Percentiles rank a stretch among this genome's conserved stretches.
Conservation (phyloP, 2,113 vertebrate genomes). For the Takifugu flavidus region DNA sequence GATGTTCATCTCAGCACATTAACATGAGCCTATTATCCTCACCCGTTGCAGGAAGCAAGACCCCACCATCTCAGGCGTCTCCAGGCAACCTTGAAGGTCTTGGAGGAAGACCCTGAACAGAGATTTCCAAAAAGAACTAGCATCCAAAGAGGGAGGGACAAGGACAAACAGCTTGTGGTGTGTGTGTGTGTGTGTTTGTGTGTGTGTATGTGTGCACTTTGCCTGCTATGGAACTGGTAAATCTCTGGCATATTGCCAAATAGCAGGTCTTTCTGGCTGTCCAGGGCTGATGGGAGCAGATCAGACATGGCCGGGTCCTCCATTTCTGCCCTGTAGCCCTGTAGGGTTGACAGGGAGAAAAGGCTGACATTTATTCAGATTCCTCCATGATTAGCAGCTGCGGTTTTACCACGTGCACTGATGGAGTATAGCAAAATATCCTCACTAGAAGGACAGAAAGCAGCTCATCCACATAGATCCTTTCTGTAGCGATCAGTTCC, state of each 20-base stretch:
- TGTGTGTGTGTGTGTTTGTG: slow-evolving; percentile 18
- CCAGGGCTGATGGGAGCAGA: slow-evolving; percentile 83
- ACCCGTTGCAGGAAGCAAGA: slow-evolving; percentile 90
- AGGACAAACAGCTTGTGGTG: slow-evolving; percentile 27
- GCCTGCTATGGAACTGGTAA: slow-evolving; percentile 95
- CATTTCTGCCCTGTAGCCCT: slow-evolving; percentile 97
- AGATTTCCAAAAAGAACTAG: slow-evolving; percentile 13
- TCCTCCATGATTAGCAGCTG: background rate
- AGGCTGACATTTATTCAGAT: background rate
- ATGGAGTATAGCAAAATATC: slow-evolving; percentile 1
- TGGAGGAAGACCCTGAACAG: slow-evolving; percentile 86
- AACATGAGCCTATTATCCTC: slow-evolving; percentile 42
- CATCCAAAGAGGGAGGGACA: slow-evolving; percentile 15
- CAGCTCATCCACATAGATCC: slow-evolving; percentile 88
- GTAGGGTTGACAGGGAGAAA: background rate
- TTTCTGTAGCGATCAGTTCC: slow-evolving; percentile 89
- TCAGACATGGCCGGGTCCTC: slow-evolving; percentile 86
- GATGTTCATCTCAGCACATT: no score
- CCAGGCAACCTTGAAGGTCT: slow-evolving; percentile 86
- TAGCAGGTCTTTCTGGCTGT: slow-evolving; percentile 88
- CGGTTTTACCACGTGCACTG: background rate
- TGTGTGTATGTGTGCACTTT: slow-evolving; percentile 33
- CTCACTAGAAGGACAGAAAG: slow-evolving; percentile 88
- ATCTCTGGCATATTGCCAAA: slow-evolving; percentile 98
- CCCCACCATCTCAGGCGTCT: slow-evolving; percentile 87